phyloP scores from a whole-genome alignment of 2,113 vertebrate species.

The Microcebus ravelobensis region DNA sequence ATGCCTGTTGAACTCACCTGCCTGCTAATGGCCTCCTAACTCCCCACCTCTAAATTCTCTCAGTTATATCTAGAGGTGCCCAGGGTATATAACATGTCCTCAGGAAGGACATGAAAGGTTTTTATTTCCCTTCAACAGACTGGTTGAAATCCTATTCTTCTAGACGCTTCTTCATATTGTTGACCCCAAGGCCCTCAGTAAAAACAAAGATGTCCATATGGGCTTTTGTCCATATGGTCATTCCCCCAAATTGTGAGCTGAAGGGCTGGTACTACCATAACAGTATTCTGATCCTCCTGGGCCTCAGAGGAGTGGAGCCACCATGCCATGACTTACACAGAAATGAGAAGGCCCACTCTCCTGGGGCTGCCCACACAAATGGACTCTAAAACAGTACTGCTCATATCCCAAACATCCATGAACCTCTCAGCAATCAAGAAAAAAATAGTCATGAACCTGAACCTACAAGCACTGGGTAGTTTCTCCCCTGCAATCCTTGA shows the following conservation, averaged over 20 bases:
- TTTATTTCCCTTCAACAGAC: background rate
- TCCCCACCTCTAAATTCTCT: background rate
- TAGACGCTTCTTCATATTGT: background rate
- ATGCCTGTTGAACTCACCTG: background rate
- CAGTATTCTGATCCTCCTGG: background rate
- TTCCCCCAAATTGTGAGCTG: background rate
- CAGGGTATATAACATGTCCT: rapidly evolving
- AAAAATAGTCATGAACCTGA: background rate
- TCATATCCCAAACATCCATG: background rate
- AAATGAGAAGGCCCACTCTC: background rate
- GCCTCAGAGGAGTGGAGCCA: rapidly evolving
- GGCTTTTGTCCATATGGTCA: background rate
- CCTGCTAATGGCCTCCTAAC: background rate
- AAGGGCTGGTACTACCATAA: rapidly evolving
- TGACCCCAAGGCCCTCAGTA: background rate
- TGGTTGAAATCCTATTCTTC: background rate
- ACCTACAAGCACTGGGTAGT: rapidly evolving
- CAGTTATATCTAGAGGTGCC: background rate
- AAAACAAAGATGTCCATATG: background rate
- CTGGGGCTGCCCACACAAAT: background rate
- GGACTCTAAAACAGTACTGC: background rate
- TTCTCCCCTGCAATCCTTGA: background rate
- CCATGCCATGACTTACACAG: background rate
- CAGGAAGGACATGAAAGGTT: background rate
- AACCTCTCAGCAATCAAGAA: background rate